phyloP scores from a whole-genome alignment of 2,797 vertebrate species.

The Astyanax mexicanus region DNA sequence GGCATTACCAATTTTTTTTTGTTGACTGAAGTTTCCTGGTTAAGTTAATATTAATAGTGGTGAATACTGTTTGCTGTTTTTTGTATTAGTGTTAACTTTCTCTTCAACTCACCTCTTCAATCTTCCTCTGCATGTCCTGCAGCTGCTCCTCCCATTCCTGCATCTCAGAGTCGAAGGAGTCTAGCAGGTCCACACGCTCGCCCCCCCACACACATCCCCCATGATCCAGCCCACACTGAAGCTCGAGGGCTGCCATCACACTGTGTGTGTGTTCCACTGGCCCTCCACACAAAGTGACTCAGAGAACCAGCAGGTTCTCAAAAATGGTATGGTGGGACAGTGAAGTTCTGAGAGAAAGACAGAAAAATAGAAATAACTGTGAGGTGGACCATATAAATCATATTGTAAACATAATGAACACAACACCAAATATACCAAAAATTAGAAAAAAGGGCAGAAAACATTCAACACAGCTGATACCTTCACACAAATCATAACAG shows the following conservation, averaged over 20 bases:
- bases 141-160: constrained; percentile 98
- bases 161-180: constrained; percentile 94
- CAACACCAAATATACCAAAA: no score
- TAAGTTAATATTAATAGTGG: neutral
- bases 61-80: neutral
- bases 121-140: constrained; percentile 95
- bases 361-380: neutral
- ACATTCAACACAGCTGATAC: no score
- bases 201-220: constrained; percentile 84
- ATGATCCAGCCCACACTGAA: constrained; percentile 84
- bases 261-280: neutral
- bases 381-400: neutral
- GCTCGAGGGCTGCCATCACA: constrained; percentile 84
- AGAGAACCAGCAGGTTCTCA: neutral
- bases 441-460: no score
- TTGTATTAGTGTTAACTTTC: neutral
- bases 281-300: neutral
- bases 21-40: neutral
- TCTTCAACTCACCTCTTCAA: constrained; percentile 88
- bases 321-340: neutral
- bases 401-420: neutral
- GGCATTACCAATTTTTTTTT: no score
- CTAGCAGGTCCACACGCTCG: constrained; percentile 88
- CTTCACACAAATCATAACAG: neutral
- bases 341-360: constrained; percentile 10